Conservation (phyloP, 2,888 invertebrate species). For the Epinotia demarniana region DNA sequence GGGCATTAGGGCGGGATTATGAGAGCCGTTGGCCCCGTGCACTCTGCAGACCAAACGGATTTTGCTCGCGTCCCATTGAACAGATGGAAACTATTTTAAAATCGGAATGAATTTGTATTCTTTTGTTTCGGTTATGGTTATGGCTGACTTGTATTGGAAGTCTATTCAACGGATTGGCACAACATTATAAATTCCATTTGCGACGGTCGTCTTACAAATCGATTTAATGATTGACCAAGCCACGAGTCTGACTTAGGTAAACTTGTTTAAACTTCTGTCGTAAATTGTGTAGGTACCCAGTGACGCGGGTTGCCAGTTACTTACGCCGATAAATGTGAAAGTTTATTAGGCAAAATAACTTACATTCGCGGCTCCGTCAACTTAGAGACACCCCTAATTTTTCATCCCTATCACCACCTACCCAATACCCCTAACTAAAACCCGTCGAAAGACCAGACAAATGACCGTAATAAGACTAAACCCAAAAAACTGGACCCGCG, state of each 20-base stretch:
- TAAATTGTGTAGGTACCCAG: neutral
- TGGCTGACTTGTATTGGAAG: neutral
- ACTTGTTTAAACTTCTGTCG: too few species aligned
- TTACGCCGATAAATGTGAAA: neutral
- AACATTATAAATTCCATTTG: neutral
- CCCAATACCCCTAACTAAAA: conserved; percentile 58
- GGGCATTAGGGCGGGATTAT: conserved; percentile 84
- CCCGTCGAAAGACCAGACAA: conserved; percentile 64
- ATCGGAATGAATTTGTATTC: conserved; percentile 20
- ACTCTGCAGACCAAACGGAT: conserved; percentile 52
- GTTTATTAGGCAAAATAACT: conserved; percentile 1
- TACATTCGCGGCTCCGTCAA: conserved; percentile 5
- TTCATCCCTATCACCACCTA: conserved; percentile 46
- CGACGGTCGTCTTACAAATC: neutral
- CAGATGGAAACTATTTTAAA: conserved; percentile 38
- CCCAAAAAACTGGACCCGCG: conserved; percentile 80
- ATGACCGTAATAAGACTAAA: conserved; percentile 75
- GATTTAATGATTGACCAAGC: neutral
- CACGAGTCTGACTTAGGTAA: neutral
- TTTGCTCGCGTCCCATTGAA: conserved; percentile 29
- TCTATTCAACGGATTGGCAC: neutral
- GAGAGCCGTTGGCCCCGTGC: conserved; percentile 71
- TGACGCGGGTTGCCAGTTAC: neutral
- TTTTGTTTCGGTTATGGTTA: conserved; percentile 16
- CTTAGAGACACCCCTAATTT: conserved; percentile 33